These are phyloP conservation scores for Ispidina picta DNA, from an alignment of 2,797 vertebrate species.

Conservation along the genomic window DNA sequence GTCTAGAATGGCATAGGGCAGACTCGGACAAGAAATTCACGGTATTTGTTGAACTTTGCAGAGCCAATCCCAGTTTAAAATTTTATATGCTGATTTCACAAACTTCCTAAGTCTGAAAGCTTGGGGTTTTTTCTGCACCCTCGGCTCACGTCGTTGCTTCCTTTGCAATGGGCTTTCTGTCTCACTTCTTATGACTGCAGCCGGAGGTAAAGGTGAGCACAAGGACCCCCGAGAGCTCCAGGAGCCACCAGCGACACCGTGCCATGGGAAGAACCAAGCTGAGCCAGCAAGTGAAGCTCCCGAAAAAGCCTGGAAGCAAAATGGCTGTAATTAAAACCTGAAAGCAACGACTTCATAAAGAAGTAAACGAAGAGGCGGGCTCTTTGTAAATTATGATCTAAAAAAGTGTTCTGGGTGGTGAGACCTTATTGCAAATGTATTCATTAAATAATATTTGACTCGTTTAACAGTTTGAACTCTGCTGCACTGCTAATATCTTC, in stretches of 20 bases:
- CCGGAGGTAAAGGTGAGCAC: background rate
- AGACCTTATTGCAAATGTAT: constrained; percentile 56
- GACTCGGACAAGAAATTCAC: background rate
- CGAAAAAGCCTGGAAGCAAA: constrained; percentile 34
- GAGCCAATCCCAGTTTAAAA: background rate
- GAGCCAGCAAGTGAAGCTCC: background rate
- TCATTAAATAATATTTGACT: constrained; percentile 72
- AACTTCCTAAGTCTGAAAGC: background rate
- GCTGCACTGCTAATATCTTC: constrained; percentile 65
- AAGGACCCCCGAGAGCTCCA: background rate
- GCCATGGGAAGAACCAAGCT: background rate
- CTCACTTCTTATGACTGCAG: background rate
- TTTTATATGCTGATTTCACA: background rate
- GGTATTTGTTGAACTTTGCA: background rate
- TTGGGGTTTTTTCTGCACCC: background rate
- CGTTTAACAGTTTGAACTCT: constrained; percentile 63
- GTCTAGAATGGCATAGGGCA: background rate
- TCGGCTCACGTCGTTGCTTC: background rate
- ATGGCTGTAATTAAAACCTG: constrained; percentile 52
- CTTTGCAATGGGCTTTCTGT: background rate
- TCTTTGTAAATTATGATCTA: constrained; percentile 32
- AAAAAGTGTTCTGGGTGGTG: constrained; percentile 40
- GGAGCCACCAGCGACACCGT: background rate
- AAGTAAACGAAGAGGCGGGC: constrained; percentile 10
- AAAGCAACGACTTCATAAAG: constrained; percentile 32